Conservation (phyloP, 92 coral and sea anemone genomes). For the Phymanthus crucifer region DNA sequence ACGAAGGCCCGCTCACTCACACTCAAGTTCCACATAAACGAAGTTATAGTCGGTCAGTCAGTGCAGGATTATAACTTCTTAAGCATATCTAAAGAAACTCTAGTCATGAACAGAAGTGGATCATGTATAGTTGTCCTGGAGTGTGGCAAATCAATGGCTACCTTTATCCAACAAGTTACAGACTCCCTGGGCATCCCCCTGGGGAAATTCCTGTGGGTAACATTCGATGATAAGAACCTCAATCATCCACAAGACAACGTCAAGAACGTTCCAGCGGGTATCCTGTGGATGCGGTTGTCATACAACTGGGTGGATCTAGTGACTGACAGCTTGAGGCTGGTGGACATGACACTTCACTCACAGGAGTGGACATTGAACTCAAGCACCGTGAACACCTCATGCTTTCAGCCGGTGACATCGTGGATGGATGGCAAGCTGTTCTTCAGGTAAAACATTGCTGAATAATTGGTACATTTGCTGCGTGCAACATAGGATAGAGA, state of each 20-base stretch:
- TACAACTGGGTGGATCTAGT: conserved; percentile 14
- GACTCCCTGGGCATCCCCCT: conserved; percentile 44
- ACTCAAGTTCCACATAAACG: conserved; percentile 24
- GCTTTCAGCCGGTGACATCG: conserved; percentile 11
- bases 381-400: not conserved
- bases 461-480: not conserved
- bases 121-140: conserved; percentile 58
- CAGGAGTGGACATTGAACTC: not conserved
- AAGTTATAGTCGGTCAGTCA: conserved; percentile 13
- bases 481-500: not conserved
- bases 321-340: conserved; percentile 17
- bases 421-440: conserved; percentile 31
- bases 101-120: conserved; percentile 55
- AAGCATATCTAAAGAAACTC: conserved; percentile 45
- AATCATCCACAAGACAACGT: not conserved
- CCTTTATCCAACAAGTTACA: conserved; percentile 33
- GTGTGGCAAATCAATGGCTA: conserved; percentile 27
- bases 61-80: conserved; percentile 23
- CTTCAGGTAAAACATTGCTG: conserved; percentile 14
- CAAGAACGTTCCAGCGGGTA: not conserved
- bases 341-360: conserved; percentile 1
- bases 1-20: conserved; percentile 13
- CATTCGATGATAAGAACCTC: conserved; percentile 20
- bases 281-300: conserved; percentile 22
- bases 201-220: conserved; percentile 44